phyloP scores from a whole-genome alignment of 2,888 invertebrate genomes.

The Pinctada fucata region DNA sequence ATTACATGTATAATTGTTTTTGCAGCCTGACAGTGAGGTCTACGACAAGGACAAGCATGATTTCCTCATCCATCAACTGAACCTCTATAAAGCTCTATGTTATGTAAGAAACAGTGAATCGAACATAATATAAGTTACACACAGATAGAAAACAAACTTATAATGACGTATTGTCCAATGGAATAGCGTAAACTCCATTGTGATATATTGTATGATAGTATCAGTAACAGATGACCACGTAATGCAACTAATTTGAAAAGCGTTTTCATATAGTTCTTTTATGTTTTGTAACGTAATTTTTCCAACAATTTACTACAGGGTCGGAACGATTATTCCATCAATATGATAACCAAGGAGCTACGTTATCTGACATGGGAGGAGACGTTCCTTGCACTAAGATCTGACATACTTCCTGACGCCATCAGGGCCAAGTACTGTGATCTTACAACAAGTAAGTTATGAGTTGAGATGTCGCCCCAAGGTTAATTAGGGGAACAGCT shows the following conservation, averaged over 20 bases:
- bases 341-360: conserved; percentile 74
- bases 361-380: conserved; percentile 76
- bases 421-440: conserved; percentile 76
- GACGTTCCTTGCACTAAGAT: conserved; percentile 73
- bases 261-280: no score
- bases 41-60: conserved; percentile 73
- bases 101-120: conserved; percentile 62
- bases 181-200: no score
- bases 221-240: neutral
- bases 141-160: no score
- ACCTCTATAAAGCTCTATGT: conserved; percentile 74
- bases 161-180: no score
- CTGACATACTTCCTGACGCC: conserved; percentile 73
- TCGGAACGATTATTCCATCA: conserved; percentile 75
- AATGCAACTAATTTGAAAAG: neutral
- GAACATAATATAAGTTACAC: neutral
- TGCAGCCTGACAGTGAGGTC: conserved; percentile 57
- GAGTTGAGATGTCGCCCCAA: neutral
- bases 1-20: neutral
- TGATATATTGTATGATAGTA: no score
- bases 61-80: conserved; percentile 75
- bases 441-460: conserved; percentile 73
- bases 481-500: neutral
- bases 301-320: conserved; percentile 62
- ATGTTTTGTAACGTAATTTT: no score